Conservation (phyloP, 2,888 invertebrate genomes). For the Dioctria linearis region DNA sequence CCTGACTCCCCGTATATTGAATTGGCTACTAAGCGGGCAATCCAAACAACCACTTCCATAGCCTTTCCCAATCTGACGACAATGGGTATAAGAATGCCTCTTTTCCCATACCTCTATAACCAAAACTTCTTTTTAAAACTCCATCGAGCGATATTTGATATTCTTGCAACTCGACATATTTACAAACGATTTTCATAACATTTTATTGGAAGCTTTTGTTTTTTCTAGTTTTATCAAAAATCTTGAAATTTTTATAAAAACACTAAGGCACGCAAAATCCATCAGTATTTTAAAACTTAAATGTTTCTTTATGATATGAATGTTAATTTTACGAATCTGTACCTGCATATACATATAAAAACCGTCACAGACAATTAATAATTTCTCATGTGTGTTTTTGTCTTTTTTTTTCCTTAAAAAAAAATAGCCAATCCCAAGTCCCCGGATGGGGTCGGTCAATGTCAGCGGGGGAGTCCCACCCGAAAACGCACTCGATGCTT, state of each 20-base stretch:
- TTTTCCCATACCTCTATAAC: too few relatives aligned
- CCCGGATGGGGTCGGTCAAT: conserved; percentile 76
- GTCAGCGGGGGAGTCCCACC: conserved; percentile 75
- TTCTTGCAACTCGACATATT: background rate
- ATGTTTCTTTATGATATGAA: conserved; percentile 46
- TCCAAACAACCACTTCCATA: too few relatives aligned
- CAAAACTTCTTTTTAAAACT: background rate
- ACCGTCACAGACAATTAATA: conserved; percentile 26
- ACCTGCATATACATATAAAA: conserved; percentile 10
- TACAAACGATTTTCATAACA: background rate
- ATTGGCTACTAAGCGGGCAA: too few relatives aligned
- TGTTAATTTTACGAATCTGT: conserved; percentile 18
- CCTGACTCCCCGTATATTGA: too few relatives aligned
- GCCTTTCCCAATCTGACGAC: too few relatives aligned
- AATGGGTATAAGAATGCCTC: too few relatives aligned
- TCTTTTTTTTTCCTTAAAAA: conserved; percentile 59
- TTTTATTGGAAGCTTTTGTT: too few relatives aligned
- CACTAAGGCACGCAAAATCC: conserved; percentile 14
- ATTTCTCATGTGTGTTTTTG: conserved; percentile 45
- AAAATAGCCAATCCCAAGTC: conserved; percentile 75
- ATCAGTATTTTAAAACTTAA: conserved; percentile 35
- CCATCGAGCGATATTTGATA: background rate
- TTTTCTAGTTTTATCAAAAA: too few relatives aligned
- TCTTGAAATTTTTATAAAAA: background rate
- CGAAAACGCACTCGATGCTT: conserved; percentile 98